Evolutionary conservation across 2,888 invertebrate genomes (phyloP), one percentile per base, ranked within the genome.

Genomic region (Toxonevra muliebris): DNA sequence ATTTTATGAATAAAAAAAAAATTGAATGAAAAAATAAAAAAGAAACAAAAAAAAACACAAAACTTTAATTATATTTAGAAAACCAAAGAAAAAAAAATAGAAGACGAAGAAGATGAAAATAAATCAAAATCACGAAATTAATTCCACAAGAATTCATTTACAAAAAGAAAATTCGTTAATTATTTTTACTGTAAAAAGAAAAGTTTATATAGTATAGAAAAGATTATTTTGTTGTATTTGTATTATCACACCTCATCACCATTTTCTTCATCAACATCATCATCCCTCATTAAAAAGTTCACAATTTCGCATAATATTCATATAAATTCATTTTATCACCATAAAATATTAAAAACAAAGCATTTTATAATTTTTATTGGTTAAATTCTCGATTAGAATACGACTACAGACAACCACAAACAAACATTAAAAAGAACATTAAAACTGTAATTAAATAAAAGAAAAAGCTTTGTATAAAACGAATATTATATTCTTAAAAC

Each of bases 401-500:
- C 53, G 62, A 54, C 54, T 62, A 42, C 43, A 54, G n/a, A 62
- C 52, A 62, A 53, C 43, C 30, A 54, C 53, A 43, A 41, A 41
- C 53, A 62, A 64, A 55, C 54, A 57, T 20, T 11, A 15, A 64
- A 55, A 73, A 76, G 69, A 72, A 73, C 76, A 78, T 76, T 80
- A 79, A 74, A 79, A 78, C 68, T 78, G 72, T 79, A 79, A 78
- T 76, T 61, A 45, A 64, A 57, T 63, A 45, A 61, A 61, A 59
- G 59, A 78, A 80, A 76, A 79, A 75, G 78, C 79, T 80, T 80
- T 79, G 78, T 80, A 79, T 76, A 75, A 78, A 78, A 75, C 70
- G 73, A 70, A 61, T 48, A 48, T 55, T 53, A 57, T 41, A 64
- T 54, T 60, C 43, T 15, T 69, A 63, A 65, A 57, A 55, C 57